These are phyloP conservation scores for Acropora tenuis DNA, from an alignment of 64 coral and sea anemone species.

Conservation along the genomic window DNA sequence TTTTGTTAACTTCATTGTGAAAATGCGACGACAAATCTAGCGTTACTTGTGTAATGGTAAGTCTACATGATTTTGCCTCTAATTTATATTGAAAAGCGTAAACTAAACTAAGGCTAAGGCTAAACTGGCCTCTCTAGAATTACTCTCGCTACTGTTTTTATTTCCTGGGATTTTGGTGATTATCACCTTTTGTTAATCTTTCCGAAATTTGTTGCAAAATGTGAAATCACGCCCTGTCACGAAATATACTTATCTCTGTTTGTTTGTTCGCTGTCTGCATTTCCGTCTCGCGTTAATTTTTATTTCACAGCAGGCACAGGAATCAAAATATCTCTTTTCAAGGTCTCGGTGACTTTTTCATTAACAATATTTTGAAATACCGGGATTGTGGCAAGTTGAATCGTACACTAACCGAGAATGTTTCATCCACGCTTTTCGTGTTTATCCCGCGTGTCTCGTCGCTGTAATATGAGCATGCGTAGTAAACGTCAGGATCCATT, in stretches of 20 bases:
- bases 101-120: too few species aligned
- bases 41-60: background rate
- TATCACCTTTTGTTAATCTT: background rate
- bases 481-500: background rate
- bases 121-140: too few species aligned
- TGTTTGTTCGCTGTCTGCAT: background rate
- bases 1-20: too few species aligned
- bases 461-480: conserved; percentile 16
- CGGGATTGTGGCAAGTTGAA: background rate
- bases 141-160: too few species aligned
- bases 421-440: background rate
- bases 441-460: background rate
- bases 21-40: too few species aligned
- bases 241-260: background rate
- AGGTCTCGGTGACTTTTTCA: background rate
- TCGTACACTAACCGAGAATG: background rate
- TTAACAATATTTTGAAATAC: background rate
- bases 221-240: background rate
- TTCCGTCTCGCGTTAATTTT: background rate
- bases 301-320: background rate
- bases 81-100: too few species aligned
- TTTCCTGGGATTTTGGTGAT: too few species aligned
- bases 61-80: background rate
- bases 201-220: background rate
- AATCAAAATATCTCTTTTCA: too few species aligned